Conservation (phyloP, 2,113 vertebrate genomes). For the Bettongia penicillata region DNA sequence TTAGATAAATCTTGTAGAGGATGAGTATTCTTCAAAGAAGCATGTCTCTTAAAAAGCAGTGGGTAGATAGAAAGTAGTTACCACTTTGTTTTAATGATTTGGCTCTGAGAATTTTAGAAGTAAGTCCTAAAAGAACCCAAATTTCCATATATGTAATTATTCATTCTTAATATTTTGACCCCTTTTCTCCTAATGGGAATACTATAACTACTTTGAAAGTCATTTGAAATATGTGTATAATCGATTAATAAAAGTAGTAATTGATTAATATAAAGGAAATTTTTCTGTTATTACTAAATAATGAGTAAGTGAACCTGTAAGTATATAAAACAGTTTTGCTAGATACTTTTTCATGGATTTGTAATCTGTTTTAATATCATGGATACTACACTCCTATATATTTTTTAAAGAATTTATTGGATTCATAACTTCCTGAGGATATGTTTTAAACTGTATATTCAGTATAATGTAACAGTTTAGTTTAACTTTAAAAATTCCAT, state of each 20-base stretch:
- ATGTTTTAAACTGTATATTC: not conserved
- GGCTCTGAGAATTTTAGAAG: not conserved
- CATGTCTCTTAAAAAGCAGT: not conserved
- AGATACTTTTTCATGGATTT: not conserved
- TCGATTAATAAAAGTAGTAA: not conserved
- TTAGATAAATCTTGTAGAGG: not conserved
- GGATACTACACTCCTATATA: not conserved
- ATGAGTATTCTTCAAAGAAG: not conserved
- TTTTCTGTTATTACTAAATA: not conserved
- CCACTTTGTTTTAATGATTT: not conserved
- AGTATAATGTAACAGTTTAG: slow-evolving; percentile 1
- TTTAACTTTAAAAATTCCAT: slow-evolving; percentile 13
- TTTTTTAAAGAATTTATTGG: not conserved
- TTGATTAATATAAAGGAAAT: not conserved
- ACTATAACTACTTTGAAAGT: not conserved
- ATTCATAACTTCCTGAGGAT: not conserved
- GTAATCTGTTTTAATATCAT: not conserved
- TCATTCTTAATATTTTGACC: not conserved
- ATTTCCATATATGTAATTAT: not conserved
- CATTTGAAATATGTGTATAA: not conserved
- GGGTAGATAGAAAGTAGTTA: not conserved
- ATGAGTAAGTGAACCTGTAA: not conserved
- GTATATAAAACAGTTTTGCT: not conserved
- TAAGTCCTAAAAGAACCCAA: not conserved
- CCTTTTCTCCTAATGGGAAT: not conserved